A percentile compares a stretch with the other conserved stretches of the same genome.
Evolutionary conservation across 2,113 vertebrate species (phyloP).

Genomic region (Cyphomyrus plagiostoma): DNA sequence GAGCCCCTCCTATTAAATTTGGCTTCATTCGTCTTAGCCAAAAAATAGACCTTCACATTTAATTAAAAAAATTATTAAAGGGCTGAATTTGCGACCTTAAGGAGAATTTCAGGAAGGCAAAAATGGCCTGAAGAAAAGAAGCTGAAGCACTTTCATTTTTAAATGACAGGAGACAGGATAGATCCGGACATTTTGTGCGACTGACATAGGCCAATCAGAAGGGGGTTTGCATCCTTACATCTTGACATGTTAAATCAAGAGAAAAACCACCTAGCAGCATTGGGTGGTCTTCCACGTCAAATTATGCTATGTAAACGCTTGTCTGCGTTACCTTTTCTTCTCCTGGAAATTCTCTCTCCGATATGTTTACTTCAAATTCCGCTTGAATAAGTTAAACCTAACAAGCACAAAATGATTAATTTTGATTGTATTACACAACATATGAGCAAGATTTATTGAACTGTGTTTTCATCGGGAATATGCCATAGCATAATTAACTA

Average conservation of each 20-base stretch:
- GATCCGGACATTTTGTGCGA: neutral
- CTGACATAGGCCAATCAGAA: neutral
- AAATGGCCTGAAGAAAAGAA: neutral
- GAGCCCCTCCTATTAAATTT: neutral
- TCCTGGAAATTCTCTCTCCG: neutral
- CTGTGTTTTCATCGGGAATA: neutral
- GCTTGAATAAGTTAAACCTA: neutral
- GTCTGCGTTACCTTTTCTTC: neutral
- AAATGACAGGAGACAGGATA: neutral
- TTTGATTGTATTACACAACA: neutral
- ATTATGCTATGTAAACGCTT: neutral
- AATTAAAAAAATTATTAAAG: neutral
- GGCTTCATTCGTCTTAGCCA: neutral
- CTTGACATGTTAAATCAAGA: neutral
- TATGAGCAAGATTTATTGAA: neutral
- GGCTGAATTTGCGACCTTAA: neutral
- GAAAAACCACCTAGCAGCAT: neutral
- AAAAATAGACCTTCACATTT: neutral
- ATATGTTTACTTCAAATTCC: neutral
- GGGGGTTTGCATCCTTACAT: neutral
- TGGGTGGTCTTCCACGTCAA: neutral
- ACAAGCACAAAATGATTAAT: neutral
- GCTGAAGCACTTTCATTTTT: neutral
- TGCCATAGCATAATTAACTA: neutral
- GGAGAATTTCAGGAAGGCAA: neutral